Base-by-base conservation (phyloP, 2,888 invertebrate genomes). In the Apamea crenata region DNA sequence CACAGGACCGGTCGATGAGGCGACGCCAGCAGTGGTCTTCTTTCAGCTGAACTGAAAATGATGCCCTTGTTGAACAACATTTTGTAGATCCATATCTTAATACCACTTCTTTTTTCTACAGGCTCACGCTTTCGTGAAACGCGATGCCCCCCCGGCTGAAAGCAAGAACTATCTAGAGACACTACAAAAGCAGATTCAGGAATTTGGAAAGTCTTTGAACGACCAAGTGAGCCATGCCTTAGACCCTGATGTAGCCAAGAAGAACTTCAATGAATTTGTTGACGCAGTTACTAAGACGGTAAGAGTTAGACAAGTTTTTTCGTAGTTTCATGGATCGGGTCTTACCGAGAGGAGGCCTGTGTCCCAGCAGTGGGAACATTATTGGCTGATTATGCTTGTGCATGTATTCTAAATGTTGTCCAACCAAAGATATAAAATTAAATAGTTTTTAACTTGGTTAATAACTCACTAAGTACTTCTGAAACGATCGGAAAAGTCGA, bases 191-290 rank as follows among this genome's bases (percentile, higher is more conserved):
- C 85, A 92, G 36, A 5, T 93, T 0, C 50, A 91, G 5, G 88
- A 92, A 0, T 18, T 91, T 0, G 47, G 78, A 4, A 83, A 91
- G 16, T 77, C 85, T 4, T 1, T 91, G 12, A 85, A 81, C 36
- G 68, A 18, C 0, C 85, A 83, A 81, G 29, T 83, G 6, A 21
- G 53, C 25, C 65, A 89, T 4, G 75, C 88, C 0, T 86, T 95
- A 0, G 84, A 94, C 63, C 91, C 94, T 18, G 94, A 94, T 0
- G 81, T 86, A 14, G 65, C 94, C 0, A 92, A 94, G 83, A 90
- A 92, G 70, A 81, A 78, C 4, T 83, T 94, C n/a, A 90, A 90
- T 32, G 87, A 93, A 6, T 81, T 90, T 0, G 68, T 92, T 10
- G 93, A 91, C n/a, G 86, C 78, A 16, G 61, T 92, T 1, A 87